Percentiles rank a stretch among this genome's conserved stretches.
These are phyloP conservation scores for Meleagris gallopavo DNA, from an alignment of 2,113 vertebrate genomes.

Conservation along the genomic window DNA sequence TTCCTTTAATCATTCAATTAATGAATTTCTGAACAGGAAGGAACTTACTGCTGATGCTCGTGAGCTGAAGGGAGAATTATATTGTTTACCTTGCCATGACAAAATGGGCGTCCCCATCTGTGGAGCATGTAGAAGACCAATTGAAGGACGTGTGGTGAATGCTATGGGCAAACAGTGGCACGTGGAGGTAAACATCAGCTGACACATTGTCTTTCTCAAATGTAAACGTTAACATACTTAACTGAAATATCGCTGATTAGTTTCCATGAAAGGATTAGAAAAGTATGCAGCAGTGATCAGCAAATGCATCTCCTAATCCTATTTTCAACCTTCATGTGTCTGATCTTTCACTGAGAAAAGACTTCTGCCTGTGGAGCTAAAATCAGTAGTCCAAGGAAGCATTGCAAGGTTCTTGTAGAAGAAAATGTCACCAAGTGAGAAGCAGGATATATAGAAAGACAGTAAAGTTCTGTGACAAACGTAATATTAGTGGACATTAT, in stretches of 20 bases:
- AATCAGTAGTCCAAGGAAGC: neutral
- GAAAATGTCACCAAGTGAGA: neutral
- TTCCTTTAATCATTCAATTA: neutral
- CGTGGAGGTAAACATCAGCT: slow-evolving; percentile 87
- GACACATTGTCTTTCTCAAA: neutral
- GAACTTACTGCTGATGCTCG: slow-evolving; percentile 95
- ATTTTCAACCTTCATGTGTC: neutral
- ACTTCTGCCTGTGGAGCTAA: neutral
- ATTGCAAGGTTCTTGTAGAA: neutral
- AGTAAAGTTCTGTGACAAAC: neutral
- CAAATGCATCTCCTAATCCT: neutral
- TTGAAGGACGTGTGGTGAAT: slow-evolving; percentile 97
- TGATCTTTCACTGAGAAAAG: neutral
- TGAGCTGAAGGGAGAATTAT: slow-evolving; percentile 95
- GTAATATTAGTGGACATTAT: neutral
- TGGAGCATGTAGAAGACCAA: slow-evolving; percentile 94
- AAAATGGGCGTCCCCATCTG: slow-evolving; percentile 99
- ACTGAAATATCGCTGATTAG: neutral
- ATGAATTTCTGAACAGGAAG: slow-evolving; percentile 82
- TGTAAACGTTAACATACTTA: neutral
- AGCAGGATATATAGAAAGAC: neutral
- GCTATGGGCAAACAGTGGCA: slow-evolving; percentile 99
- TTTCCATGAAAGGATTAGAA: neutral
- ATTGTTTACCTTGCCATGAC: slow-evolving; percentile 97
- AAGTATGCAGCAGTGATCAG: neutral